Evolutionary conservation across 2,797 vertebrate genomes (phyloP).

Genomic region (Monodelphis domestica): DNA sequence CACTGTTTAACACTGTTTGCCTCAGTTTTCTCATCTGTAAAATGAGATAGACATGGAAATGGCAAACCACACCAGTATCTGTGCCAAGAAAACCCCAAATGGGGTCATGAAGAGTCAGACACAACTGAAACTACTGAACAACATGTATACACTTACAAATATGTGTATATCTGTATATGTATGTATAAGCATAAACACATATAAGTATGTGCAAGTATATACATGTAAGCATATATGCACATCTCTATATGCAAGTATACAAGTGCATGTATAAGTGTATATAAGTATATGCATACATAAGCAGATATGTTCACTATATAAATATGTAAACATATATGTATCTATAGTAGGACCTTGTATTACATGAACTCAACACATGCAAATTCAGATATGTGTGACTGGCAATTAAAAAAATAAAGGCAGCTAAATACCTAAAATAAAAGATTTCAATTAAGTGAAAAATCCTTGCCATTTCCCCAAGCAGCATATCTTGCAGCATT

Average conservation of each 20-base stretch:
- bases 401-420: too few relatives aligned
- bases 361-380: too few relatives aligned
- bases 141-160: neutral
- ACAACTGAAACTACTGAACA: neutral
- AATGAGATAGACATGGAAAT: neutral
- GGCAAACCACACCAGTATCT: neutral
- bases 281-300: neutral
- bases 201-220: neutral
- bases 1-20: neutral
- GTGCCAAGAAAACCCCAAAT: neutral
- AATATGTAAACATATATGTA: too few relatives aligned
- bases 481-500: too few relatives aligned
- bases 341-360: too few relatives aligned
- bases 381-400: too few relatives aligned
- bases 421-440: too few relatives aligned
- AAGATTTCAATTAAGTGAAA: too few relatives aligned
- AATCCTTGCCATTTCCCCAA: too few relatives aligned
- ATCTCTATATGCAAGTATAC: neutral
- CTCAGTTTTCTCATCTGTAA: neutral
- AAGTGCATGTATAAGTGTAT: neutral
- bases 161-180: neutral
- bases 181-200: neutral
- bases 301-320: too few relatives aligned
- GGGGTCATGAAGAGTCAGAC: neutral
- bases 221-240: too few relatives aligned